phyloP scores from a whole-genome alignment of 2,113 vertebrate species.

The Climacteris rufus region DNA sequence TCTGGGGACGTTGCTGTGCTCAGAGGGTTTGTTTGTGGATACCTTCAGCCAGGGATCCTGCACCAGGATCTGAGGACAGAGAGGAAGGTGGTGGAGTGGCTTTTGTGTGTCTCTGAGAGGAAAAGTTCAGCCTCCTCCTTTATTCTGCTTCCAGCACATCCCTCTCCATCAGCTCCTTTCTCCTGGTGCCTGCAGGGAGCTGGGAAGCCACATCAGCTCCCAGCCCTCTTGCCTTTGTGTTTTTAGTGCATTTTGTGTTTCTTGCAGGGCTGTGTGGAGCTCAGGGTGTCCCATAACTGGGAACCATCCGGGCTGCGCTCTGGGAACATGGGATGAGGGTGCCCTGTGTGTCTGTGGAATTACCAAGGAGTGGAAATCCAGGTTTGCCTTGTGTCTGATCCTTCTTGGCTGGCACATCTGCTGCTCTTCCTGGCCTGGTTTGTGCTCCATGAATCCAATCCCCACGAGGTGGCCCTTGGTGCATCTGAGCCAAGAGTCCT shows the following conservation, averaged over 20 bases:
- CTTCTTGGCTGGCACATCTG: not conserved
- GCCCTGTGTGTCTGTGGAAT: not conserved
- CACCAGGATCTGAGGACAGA: too few species aligned
- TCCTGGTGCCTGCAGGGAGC: conserved; percentile 28
- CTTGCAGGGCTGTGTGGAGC: not conserved
- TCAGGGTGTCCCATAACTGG: not conserved
- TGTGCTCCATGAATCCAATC: not conserved
- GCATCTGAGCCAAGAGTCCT: not conserved
- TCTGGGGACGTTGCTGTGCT: not conserved
- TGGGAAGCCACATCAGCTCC: not conserved
- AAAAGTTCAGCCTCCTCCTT: not conserved
- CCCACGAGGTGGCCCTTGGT: not conserved
- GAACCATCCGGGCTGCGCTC: not conserved
- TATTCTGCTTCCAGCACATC: not conserved
- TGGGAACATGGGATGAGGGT: not conserved
- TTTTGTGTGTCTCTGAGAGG: not conserved
- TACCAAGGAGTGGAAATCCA: not conserved
- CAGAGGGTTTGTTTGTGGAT: not conserved
- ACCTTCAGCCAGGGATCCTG: not conserved
- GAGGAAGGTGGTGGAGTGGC: not conserved
- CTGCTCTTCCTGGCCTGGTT: not conserved
- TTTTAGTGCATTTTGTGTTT: not conserved
- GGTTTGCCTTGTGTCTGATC: not conserved
- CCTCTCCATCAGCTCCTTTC: conserved; percentile 12
- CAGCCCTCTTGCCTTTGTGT: not conserved